Evolutionary conservation across 1,140 invertebrate genomes (phyloP).

Genomic region (Zaprionus kolodkinae): DNA sequence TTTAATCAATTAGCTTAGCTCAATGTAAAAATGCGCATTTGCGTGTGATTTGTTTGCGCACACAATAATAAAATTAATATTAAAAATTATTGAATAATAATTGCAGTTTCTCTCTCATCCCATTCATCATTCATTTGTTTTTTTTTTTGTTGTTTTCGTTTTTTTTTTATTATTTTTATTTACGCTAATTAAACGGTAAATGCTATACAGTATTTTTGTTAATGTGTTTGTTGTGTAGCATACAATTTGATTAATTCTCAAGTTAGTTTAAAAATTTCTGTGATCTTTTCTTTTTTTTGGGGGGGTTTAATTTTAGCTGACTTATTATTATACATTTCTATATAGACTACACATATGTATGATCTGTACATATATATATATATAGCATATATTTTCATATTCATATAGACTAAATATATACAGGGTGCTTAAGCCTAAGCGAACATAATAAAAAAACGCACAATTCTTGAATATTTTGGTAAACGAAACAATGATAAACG

Average conservation of each 20-base stretch:
- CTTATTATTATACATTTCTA: conserved; percentile 62
- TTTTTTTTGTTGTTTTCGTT: conserved; percentile 34
- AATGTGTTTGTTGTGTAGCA: conserved; percentile 55
- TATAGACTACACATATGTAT: conserved; percentile 66
- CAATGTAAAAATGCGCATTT: conserved; percentile 74
- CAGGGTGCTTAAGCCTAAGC: conserved; percentile 72
- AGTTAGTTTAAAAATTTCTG: conserved; percentile 71
- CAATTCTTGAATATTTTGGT: conserved; percentile 49
- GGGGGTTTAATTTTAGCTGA: conserved; percentile 34
- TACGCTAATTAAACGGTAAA: conserved; percentile 80
- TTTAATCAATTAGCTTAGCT: conserved; percentile 83
- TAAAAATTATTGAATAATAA: conserved; percentile 83
- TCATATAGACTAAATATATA: conserved; percentile 67
- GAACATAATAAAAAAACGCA: conserved; percentile 73
- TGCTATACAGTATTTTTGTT: conserved; percentile 74
- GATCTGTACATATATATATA: conserved; percentile 62
- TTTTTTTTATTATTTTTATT: conserved; percentile 56
- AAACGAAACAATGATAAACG: conserved; percentile 24
- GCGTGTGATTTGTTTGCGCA: conserved; percentile 53
- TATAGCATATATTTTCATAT: conserved; percentile 40
- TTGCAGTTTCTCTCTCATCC: conserved; percentile 67
- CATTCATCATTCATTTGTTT: conserved; percentile 38
- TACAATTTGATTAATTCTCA: conserved; percentile 82
- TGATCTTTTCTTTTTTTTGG: conserved; percentile 31
- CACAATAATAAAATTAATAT: conserved; percentile 79